Evolutionary conservation across 2,888 invertebrate genomes (phyloP).

Genomic region (Philhelius pedissequus): DNA sequence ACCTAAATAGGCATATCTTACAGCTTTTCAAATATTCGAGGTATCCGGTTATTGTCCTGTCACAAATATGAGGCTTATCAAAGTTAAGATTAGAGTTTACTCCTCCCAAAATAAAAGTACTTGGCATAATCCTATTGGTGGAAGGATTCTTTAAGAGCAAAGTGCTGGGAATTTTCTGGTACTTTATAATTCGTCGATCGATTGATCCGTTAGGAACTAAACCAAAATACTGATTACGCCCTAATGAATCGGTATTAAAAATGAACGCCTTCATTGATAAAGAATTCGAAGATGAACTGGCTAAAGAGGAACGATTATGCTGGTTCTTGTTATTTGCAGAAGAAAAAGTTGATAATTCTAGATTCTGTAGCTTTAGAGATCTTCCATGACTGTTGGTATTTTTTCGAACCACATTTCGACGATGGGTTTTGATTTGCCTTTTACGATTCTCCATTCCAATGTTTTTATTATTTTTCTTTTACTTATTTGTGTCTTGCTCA

Average conservation of each 20-base stretch:
- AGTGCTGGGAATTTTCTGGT: background rate
- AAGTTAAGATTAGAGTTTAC: conserved; percentile 7
- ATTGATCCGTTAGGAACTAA: background rate
- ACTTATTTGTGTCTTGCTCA: background rate
- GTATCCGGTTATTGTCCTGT: background rate
- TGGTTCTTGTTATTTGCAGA: background rate
- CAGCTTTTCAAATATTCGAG: conserved; percentile 13
- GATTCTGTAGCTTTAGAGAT: background rate
- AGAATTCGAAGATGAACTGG: conserved; percentile 5
- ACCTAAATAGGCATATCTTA: background rate
- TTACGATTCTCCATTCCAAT: conserved; percentile 47
- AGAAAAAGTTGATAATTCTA: background rate
- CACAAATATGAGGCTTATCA: background rate
- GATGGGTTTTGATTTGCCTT: conserved; percentile 27
- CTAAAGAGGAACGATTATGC: background rate
- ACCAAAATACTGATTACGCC: conserved; percentile 25
- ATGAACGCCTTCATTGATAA: conserved; percentile 49
- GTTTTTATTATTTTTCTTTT: background rate
- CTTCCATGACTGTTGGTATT: conserved; percentile 8
- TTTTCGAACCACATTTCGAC: conserved; percentile 9
- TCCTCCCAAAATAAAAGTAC: conserved; percentile 29
- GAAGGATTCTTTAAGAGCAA: conserved; percentile 20
- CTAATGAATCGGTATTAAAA: conserved; percentile 32
- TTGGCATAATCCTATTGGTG: background rate
- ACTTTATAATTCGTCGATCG: conserved; percentile 32